Evolutionary conservation across 2,888 invertebrate genomes (phyloP), one percentile per base, ranked within the genome.

Genomic region (Agrotis clavis): DNA sequence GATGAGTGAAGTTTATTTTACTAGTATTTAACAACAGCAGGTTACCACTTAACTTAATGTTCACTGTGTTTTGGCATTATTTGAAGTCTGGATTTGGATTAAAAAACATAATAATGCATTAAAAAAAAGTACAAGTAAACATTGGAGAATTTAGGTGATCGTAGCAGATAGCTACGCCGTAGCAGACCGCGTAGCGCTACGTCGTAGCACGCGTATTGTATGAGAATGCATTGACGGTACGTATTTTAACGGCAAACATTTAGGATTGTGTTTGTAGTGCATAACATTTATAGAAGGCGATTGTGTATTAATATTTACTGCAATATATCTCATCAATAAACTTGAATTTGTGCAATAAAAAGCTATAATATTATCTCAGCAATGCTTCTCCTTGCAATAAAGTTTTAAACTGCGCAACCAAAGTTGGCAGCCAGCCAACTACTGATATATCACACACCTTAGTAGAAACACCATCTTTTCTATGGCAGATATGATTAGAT

Each of bases 391-490:
- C 7, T 16, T 41, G 66, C 25, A 65, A 74, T 72, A 64, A 72
- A 74, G 16, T 72, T 48, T 30, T 45, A 72, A 74, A 56, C 3
- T 45, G 35, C 30, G 19, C 48, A 45, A 2, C 2, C 18, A 13
- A 21, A 16, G 61, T 19, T 74, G 74, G 54, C 74, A 19, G 1
- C 11, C 13, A 0, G 66, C 72, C 72, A 72, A n/a, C n/a, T 0
- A 6, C 66, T 74, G 75, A 56, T 41, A 74, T 45, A 74, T 56
- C 66, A 66, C 48, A 45, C 19, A 50, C 48, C 19, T 72, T 74
- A 18, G 19, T 21, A 21, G 14, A 14, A 21, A 54, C 16, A 41
- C 65, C 65, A 72, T 35, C 48, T n/a, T n/a, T n/a, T n/a, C n/a
- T n/a, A n/a, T n/a, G n/a, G n/a, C n/a, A n/a, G n/a, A n/a, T n/a